Percentiles rank a stretch among this genome's conserved stretches.
These are phyloP conservation scores for Pseudoatta argentina DNA, from an alignment of 1,140 invertebrate species.

Conservation along the genomic window DNA sequence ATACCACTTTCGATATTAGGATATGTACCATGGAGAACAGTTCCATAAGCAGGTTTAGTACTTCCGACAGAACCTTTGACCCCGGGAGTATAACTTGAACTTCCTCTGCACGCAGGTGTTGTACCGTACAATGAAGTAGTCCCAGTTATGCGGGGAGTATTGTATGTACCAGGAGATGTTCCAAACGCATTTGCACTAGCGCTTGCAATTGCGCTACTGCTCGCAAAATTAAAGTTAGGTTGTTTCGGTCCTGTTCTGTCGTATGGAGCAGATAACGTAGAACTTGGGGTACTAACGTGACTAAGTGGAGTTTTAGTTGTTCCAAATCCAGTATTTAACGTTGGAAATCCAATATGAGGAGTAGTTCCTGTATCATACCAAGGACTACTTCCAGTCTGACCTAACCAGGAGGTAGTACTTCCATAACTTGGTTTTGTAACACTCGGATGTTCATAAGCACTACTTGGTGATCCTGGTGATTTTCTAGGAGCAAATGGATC, in stretches of 20 bases:
- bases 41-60: slow-evolving; percentile 7
- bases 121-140: neutral
- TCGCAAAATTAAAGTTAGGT: slow-evolving; percentile 1
- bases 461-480: neutral
- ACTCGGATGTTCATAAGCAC: neutral
- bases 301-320: slow-evolving; percentile 42
- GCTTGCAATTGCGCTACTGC: slow-evolving; percentile 18
- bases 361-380: neutral
- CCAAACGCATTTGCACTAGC: neutral
- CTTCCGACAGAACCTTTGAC: neutral
- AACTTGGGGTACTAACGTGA: neutral
- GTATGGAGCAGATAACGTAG: neutral
- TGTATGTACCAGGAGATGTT: slow-evolving; percentile 2
- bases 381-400: neutral
- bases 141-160: neutral
- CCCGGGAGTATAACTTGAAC: slow-evolving; percentile 8
- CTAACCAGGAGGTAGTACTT: neutral
- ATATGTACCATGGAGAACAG: neutral
- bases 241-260: neutral
- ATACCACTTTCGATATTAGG: neutral
- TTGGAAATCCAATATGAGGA: neutral
- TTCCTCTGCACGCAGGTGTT: neutral
- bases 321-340: neutral
- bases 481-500: neutral
- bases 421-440: slow-evolving; percentile 7